Evolutionary conservation across 1,140 invertebrate genomes (phyloP), one percentile per base, ranked within the genome.

Genomic region (Neotoxoptera formosana): DNA sequence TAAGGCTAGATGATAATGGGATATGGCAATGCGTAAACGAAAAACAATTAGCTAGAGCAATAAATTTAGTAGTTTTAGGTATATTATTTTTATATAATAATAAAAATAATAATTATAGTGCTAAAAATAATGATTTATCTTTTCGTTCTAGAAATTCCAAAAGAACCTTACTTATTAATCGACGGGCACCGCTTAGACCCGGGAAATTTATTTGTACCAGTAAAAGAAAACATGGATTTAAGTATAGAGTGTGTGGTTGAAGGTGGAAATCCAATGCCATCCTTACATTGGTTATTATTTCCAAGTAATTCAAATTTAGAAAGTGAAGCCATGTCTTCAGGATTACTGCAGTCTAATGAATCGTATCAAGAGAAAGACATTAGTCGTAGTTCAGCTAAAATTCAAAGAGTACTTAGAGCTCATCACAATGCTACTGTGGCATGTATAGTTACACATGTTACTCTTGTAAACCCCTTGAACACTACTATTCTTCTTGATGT

Each of bases 161-260:
- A 97, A 92, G 96, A 97, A 41, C 97, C 97, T 89, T 98, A 98
- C 95, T 95, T 98, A 94, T 96, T 97, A 94, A 97, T 98, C 95
- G 97, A 98, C 95, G 97, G 97, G 17, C 95, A 97, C 25, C 96
- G 97, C 47, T 95, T 98, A 94, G 97, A 98, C 95, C 97, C 97
- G 0, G 97, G 97, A 93, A 98, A 98, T 95, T 96, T 97, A 90
- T 98, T 97, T 95, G 97, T 98, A 94, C 97, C 97, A 2, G 97
- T 98, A 21, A 96, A 97, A 94, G 97, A 98, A 95, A 97, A 97
- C 94, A 97, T 97, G 25, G 97, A 97, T 94, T 95, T 98, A 53
- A 97, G 96, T 83, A 96, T 98, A 90, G 96, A 97, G 94, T 98
- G 98, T 95, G 96, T 98, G 9, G 97, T 97, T 91, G 97, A 98